Evolutionary conservation across 2,113 vertebrate genomes (phyloP).

Genomic region (Psilopogon haemacephalus): DNA sequence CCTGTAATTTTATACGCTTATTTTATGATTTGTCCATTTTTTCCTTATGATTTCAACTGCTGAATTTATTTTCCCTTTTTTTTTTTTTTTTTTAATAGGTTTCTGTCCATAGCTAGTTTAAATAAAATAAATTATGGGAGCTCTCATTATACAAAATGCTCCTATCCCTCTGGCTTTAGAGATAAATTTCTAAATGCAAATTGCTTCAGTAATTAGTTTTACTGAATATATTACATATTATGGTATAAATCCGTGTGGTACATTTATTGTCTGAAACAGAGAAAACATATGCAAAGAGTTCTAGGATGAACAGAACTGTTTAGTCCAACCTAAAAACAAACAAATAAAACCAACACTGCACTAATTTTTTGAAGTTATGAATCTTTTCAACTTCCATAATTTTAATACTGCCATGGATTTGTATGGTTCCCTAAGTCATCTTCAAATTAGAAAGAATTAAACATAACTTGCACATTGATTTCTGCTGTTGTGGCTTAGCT

Average conservation of each 20-base stretch:
- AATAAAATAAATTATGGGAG: conserved; percentile 17
- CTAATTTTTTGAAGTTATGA: background rate
- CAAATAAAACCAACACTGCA: background rate
- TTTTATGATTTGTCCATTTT: background rate
- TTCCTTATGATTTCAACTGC: background rate
- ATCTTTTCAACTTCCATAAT: background rate
- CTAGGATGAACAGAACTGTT: background rate
- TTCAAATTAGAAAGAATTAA: background rate
- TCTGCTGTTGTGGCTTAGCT: background rate
- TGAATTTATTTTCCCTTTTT: conserved; percentile 28
- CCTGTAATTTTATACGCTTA: background rate
- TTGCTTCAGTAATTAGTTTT: conserved; percentile 49
- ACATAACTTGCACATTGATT: background rate
- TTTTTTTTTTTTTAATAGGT: background rate
- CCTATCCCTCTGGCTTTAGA: conserved; percentile 13
- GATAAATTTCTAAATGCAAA: conserved; percentile 34
- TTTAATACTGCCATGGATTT: background rate
- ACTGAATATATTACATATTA: conserved; percentile 20
- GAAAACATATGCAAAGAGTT: background rate
- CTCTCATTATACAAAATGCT: conserved; percentile 14
- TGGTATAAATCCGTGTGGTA: background rate
- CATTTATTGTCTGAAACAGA: background rate
- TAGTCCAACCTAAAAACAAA: background rate
- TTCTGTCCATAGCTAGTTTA: background rate
- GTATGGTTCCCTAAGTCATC: background rate